These are phyloP conservation scores for Metallyticus violacea DNA, from an alignment of 2,888 invertebrate species.

Conservation along the genomic window DNA sequence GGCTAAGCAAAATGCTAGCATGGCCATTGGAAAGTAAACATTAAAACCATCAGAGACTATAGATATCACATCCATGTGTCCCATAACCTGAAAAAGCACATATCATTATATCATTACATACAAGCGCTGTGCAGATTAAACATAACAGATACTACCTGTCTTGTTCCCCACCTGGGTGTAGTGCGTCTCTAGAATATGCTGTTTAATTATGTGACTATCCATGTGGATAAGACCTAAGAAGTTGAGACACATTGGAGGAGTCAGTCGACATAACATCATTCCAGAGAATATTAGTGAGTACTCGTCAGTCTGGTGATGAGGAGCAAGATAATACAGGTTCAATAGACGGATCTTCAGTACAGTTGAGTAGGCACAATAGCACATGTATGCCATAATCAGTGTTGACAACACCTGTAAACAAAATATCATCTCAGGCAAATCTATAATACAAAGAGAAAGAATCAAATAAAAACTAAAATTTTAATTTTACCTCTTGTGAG, in stretches of 20 bases:
- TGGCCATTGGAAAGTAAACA: constrained; percentile 97
- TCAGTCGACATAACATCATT: constrained; percentile 95
- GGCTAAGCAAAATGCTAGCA: constrained; percentile 86
- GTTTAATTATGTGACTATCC: constrained; percentile 90
- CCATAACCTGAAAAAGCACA: constrained; percentile 74
- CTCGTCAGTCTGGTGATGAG: constrained; percentile 97
- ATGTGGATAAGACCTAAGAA: constrained; percentile 96
- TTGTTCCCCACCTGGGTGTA: constrained; percentile 85
- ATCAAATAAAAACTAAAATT: too few relatives aligned
- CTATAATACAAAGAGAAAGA: too few relatives aligned
- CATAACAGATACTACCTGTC: too few relatives aligned
- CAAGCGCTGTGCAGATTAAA: too few relatives aligned
- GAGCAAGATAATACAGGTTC: constrained; percentile 95
- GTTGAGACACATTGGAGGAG: constrained; percentile 97
- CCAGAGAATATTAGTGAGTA: constrained; percentile 98
- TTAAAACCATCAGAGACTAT: constrained; percentile 98
- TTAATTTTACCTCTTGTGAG: too few relatives aligned
- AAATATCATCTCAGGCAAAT: too few relatives aligned
- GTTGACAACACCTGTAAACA: constrained; percentile 79
- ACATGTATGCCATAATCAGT: constrained; percentile 87
- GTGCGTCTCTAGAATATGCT: constrained; percentile 79
- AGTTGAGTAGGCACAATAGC: constrained; percentile 97
- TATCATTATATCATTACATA: neutral
- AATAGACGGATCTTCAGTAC: constrained; percentile 93
- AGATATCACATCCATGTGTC: constrained; percentile 97